Evolutionary conservation across 2,113 vertebrate species (phyloP), one percentile per base, ranked within the genome.

Genomic region (Phoxinus phoxinus): DNA sequence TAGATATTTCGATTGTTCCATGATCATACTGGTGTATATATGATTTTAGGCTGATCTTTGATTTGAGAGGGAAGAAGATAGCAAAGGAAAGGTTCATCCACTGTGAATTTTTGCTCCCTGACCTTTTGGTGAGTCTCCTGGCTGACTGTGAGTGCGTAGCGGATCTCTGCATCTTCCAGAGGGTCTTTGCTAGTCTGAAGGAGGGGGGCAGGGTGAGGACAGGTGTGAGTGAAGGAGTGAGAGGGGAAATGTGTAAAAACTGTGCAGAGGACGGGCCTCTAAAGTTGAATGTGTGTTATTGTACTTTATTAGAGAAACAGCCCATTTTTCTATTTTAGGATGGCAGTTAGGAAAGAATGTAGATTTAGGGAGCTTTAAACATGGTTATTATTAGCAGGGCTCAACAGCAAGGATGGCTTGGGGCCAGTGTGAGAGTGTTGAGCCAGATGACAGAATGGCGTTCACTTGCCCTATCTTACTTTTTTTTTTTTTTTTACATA

Each of bases 121-220:
- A 98, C 97, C 97, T 97, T 95, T 94, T 97, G 95, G 46, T 96
- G 96, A 63, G 95, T 92, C 93, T 98, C 96, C 93, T 96, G 95
- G 96, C 97, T 97, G 95, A 98, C 91, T 92, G 96, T 95, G 92
- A 98, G 92, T 90, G 96, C 97, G 95, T 96, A 95, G 95, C 93
- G 95, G 92, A 97, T 89, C 91, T 98, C 96, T 86, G 97, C 96
- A 87, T 97, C 97, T 91, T 96, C 96, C 92, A 96, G 88, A 93
- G 95, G 95, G 95, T 95, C 95, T 93, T 89, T 83, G 90, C 86
- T 92, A 89, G 89, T 92, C 95, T 95, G 93, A 90, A 91, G 90
- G 86, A 90, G 75, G 71, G 81, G 80, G 86, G 84, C 32, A 85
- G 74, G 87, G 84, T 63, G 61, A 92, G 93, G 92, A 94, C 91